Evolutionary conservation across 2,113 vertebrate genomes (phyloP), one percentile per base, ranked within the genome.

Genomic region (Genyomyrus donnyi): DNA sequence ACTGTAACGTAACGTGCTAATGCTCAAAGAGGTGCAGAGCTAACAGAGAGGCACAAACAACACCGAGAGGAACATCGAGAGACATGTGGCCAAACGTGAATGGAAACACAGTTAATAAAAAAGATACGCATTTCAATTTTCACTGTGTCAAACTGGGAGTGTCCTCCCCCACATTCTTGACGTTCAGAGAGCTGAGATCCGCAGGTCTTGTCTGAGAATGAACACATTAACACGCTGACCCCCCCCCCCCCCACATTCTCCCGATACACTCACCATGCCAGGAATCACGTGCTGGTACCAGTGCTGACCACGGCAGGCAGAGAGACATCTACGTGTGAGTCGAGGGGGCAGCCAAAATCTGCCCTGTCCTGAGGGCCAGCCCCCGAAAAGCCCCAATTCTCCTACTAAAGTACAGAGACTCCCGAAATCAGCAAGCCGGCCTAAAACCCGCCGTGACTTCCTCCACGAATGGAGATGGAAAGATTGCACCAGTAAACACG

Each of bases 261-360:
- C 84, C 87, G 91, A 85, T 39, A 45, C 70, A 88, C 94, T 94
- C 91, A 95, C 95, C 94, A 3, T 77, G 88, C 39, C 91, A 66
- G 90, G 89, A 89, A 85, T 58, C 35, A 53, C 21, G 27, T 70
- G 83, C 10, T 1, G 46, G 80, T 87, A 31, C 90, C 48, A 62
- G 6, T 42, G 49, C 91, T 93, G 87, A 93, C 92, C 39, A 91
- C 87, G 46, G 93, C 91, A 7, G 91, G 90, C 45, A 92, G 90
- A 74, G 77, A 89, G 58, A 77, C 4, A 6, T 91, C 91, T 70
- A 90, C 88, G 88, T 91, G 88, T 66, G 74, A 91, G 48, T 74
- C 35, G 35, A n/a, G 48, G 52, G 45, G 24, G 42, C 62, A 46
- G 0, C 9, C 74, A 66, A 85, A 24, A 52, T 91, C 46, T 66